Evolutionary conservation across 2,888 invertebrate genomes (phyloP), one percentile per base, ranked within the genome.

Genomic region (Byasa hedistus): DNA sequence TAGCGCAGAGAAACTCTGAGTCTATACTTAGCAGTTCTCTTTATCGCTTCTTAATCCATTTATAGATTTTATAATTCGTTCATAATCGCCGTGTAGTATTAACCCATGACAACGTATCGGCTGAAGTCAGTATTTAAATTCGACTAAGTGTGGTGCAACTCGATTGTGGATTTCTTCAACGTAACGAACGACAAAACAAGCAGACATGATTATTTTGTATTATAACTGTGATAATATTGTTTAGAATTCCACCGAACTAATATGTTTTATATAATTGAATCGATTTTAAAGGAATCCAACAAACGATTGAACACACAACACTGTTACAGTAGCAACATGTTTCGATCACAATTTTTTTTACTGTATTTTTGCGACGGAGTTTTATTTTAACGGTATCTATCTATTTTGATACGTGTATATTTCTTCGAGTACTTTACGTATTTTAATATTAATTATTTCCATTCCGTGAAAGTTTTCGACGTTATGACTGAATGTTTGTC

Each of bases 151-250:
- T 57, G 15, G 60, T 60, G 59, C 58, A 70, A 79, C 87, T 87
- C 88, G 87, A 82, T 82, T 79, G 87, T 87, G 85, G 89, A 89
- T 90, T 89, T 89, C 87, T 87, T 89, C 89, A 87, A 84, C 82
- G 82, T 84, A 83, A 81, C 83, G 84, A 85, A 83, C 79, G 80
- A 79, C 80, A 80, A 78, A 78, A 80, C 80, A 82, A 83, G 82
- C 84, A 85, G 86, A 84, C 86, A 87, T 85, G 86, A 78, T 84
- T 83, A 81, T 83, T 84, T 85, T 87, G 86, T 90, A 89, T 89
- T 89, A 86, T 87, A 90, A 89, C 91, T 90, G 90, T 90, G 90
- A 90, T 90, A 89, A 84, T 90, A 88, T 66, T 88, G 85, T 86
- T 87, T 88, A 89, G 85, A 83, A 87, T 84, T 88, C 90, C 90